A percentile compares a stretch with the other conserved stretches of the same genome.
These are phyloP conservation scores for Hirtodrosophila trivittata DNA, from an alignment of 2,888 invertebrate genomes.

Conservation along the genomic window DNA sequence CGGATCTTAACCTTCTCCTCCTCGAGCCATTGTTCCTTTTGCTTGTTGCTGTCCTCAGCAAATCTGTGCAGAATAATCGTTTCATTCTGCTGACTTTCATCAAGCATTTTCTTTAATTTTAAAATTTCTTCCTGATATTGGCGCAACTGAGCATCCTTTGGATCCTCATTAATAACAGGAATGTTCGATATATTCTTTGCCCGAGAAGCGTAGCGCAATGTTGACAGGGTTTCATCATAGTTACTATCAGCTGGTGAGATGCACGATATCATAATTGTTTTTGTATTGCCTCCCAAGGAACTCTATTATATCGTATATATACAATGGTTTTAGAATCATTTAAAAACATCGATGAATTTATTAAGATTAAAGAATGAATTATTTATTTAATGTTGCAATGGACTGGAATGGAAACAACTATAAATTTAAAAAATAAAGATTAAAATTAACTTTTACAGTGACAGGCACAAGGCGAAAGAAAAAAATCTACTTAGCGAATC, in stretches of 20 bases:
- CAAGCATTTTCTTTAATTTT: slow-evolving; percentile 84
- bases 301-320: slow-evolving; percentile 84
- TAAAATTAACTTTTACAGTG: too few species aligned
- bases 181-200: slow-evolving; percentile 94
- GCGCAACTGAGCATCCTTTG: slow-evolving; percentile 93
- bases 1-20: slow-evolving; percentile 84
- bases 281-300: slow-evolving; percentile 93
- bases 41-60: slow-evolving; percentile 2
- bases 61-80: slow-evolving; percentile 4
- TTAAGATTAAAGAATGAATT: too few species aligned
- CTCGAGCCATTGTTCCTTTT: slow-evolving; percentile 75
- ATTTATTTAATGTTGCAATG: too few species aligned
- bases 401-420: too few species aligned
- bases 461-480: too few species aligned
- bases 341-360: too few species aligned
- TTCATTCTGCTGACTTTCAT: slow-evolving; percentile 51
- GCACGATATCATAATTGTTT: slow-evolving; percentile 94
- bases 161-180: slow-evolving; percentile 94
- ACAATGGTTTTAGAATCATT: not conserved
- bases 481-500: too few species aligned
- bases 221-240: slow-evolving; percentile 93
- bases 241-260: slow-evolving; percentile 92
- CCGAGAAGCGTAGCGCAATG: slow-evolving; percentile 92
- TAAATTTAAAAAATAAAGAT: too few species aligned
- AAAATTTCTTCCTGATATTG: slow-evolving; percentile 94